phyloP scores from a whole-genome alignment of 2,888 invertebrate genomes.

The Dryobotodes eremita region DNA sequence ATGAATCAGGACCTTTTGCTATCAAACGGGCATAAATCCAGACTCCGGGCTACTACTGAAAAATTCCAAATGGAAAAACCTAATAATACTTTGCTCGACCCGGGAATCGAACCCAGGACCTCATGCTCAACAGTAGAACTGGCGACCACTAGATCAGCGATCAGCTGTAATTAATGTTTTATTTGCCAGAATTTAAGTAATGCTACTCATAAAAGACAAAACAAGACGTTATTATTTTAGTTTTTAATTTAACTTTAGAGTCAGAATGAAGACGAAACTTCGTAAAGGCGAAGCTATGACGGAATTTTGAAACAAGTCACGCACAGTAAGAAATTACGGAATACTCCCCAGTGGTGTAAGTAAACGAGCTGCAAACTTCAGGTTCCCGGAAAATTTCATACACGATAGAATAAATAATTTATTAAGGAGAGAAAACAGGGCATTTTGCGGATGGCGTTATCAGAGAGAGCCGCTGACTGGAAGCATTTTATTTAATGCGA shows the following conservation, averaged over 20 bases:
- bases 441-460: conserved; percentile 46
- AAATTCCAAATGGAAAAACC: not conserved
- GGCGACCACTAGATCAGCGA: not conserved
- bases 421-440: conserved; percentile 56
- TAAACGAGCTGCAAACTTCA: conserved; percentile 66
- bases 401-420: conserved; percentile 68
- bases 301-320: conserved; percentile 68
- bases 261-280: conserved; percentile 37
- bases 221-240: not conserved
- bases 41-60: not conserved
- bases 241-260: not conserved
- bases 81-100: not conserved
- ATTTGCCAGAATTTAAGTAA: not conserved
- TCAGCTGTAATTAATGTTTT: not conserved
- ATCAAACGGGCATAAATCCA: not conserved
- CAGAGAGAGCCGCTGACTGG: conserved; percentile 10
- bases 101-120: not conserved
- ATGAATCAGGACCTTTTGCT: not conserved
- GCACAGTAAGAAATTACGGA: conserved; percentile 68
- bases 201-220: not conserved
- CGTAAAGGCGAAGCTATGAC: conserved; percentile 47
- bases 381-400: conserved; percentile 62
- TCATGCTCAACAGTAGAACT: not conserved
- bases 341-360: conserved; percentile 61
- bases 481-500: conserved; percentile 12